Evolutionary conservation across 2,113 vertebrate species (phyloP), one percentile per base, ranked within the genome.

Genomic region (Sorex fumeus): DNA sequence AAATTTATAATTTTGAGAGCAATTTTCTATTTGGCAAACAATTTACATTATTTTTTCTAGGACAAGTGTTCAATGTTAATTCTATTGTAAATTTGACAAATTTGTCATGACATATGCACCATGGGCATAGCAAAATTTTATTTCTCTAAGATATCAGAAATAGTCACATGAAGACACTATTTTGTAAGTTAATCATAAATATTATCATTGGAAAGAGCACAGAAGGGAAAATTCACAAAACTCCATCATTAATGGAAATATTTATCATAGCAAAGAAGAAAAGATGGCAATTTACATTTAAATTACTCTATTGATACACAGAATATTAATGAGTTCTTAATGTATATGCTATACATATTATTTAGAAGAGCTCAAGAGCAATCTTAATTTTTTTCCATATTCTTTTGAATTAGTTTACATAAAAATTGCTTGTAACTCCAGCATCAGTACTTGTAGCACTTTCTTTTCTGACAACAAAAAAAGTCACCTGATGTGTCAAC

Each of bases 191-290:
- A 23, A 60, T 60, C 57, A 60, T 60, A 60, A 60, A 60, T 60
- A 60, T 60, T 60, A 60, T 60, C 57, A 60, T 60, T 60, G 57
- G 28, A 74, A 7, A 74, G 21, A 91, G 36, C 16, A 87, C 28
- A 72, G 18, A 83, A 34, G 64, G 57, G 23, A 6, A 2, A 25
- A 47, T 72, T 57, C 70, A n/a, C 19, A 79, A 90, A 84, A 62
- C 45, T 67, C 2, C 25, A 67, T 84, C 74, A 88, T 88, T n/a
- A 84, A 32, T 74, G 45, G 16, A 79, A 84, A 91, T 47, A 72
- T 28, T 71, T 60, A 79, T 23, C 36, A 36, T 69, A 74, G 57
- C 25, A 85, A 6, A 30, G 19, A 66, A 74, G 57, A 18, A 85
- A 6, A 30, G 19, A 66, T 25, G 4, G 10, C 64, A 74, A 57